Percentiles rank a stretch among this genome's conserved stretches.
Conservation (phyloP, 2,888 invertebrate species). For the Dusona sp. region DNA sequence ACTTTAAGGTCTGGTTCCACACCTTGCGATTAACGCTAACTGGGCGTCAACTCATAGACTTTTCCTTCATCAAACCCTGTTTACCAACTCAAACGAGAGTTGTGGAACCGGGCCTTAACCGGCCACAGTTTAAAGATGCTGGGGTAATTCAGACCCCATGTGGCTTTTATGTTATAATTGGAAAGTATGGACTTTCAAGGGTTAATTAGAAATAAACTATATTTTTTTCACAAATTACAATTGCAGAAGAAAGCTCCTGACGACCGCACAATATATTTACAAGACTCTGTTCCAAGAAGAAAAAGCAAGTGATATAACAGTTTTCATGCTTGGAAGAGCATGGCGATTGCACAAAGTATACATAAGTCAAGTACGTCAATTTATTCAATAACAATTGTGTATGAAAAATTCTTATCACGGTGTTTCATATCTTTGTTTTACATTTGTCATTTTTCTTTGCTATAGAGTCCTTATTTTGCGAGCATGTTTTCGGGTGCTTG, state of each 20-base stretch:
- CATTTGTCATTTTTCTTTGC: background rate
- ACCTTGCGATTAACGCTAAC: too few relatives aligned
- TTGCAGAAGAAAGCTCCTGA: constrained; percentile 88
- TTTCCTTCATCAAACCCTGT: too few relatives aligned
- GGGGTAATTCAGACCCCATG: too few relatives aligned
- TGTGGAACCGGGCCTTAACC: too few relatives aligned
- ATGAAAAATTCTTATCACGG: background rate
- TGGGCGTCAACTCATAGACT: too few relatives aligned
- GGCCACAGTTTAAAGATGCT: too few relatives aligned
- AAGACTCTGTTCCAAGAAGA: constrained; percentile 91
- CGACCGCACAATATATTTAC: constrained; percentile 92
- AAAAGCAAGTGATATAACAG: constrained; percentile 90
- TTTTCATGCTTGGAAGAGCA: constrained; percentile 89
- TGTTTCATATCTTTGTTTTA: background rate
- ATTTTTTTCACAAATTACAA: constrained; percentile 1
- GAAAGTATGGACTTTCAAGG: background rate
- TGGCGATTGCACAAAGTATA: constrained; percentile 93
- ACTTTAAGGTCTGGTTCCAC: too few relatives aligned
- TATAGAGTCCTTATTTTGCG: constrained; percentile 90
- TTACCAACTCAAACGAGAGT: too few relatives aligned
- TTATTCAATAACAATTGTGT: background rate
- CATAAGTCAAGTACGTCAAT: constrained; percentile 87
- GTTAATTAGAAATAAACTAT: background rate
- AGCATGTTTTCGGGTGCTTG: constrained; percentile 93
- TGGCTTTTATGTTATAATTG: background rate